Conservation (phyloP, 2,113 vertebrate species). For the Oriolus oriolus region DNA sequence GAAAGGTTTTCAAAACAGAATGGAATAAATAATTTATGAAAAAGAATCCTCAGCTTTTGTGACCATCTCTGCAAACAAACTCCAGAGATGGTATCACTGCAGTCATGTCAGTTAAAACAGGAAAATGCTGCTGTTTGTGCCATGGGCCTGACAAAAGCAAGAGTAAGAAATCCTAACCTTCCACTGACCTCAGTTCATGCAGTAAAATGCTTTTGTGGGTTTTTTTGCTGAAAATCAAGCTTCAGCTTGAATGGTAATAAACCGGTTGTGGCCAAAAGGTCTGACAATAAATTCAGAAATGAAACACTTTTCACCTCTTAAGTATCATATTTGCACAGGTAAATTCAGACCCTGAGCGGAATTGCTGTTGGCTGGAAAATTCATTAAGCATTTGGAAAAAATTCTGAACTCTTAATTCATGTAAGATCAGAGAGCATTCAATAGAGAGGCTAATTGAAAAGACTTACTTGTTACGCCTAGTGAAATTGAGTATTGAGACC, state of each 20-base stretch:
- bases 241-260: background rate
- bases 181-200: background rate
- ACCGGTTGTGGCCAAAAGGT: background rate
- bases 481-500: background rate
- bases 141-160: background rate
- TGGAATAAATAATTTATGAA: background rate
- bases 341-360: background rate
- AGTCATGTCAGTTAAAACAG: background rate
- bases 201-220: background rate
- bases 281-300: background rate
- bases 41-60: background rate
- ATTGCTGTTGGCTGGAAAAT: background rate
- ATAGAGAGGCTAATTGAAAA: background rate
- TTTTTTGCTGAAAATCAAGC: background rate
- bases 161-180: background rate
- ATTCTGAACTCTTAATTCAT: background rate
- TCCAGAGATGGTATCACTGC: background rate
- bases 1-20: background rate
- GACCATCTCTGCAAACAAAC: background rate
- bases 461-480: background rate
- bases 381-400: background rate
- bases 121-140: background rate
- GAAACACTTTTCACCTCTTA: background rate
- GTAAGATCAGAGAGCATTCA: background rate
- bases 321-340: background rate